These are phyloP conservation scores for Indri indri DNA, from an alignment of 2,113 vertebrate genomes.

Conservation along the genomic window DNA sequence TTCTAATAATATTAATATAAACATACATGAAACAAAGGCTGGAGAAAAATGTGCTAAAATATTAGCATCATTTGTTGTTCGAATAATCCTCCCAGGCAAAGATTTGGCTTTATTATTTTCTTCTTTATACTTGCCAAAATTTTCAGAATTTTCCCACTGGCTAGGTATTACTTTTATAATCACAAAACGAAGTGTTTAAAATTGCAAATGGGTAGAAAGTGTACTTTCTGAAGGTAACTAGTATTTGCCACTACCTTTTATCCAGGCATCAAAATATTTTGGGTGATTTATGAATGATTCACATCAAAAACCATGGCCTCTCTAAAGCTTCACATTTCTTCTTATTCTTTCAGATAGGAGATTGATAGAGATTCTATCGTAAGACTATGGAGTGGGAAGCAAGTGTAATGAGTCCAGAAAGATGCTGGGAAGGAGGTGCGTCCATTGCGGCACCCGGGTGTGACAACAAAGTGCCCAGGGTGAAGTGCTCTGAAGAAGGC, in stretches of 20 bases:
- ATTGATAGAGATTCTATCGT: background rate
- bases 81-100: background rate
- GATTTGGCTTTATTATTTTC: background rate
- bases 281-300: background rate
- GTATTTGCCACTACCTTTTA: background rate
- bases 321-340: background rate
- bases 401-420: background rate
- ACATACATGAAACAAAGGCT: background rate
- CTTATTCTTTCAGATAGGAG: background rate
- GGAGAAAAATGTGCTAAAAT: background rate
- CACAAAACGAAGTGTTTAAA: conserved; percentile 22
- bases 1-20: conserved; percentile 14
- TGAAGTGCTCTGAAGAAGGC: background rate
- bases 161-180: background rate
- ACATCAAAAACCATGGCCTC: background rate
- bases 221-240: background rate
- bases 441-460: background rate
- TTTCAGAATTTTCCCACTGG: background rate
- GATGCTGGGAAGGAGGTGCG: background rate
- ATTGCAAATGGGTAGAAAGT: background rate
- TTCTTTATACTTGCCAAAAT: background rate
- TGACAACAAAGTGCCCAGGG: background rate
- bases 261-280: background rate
- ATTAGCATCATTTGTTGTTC: background rate
- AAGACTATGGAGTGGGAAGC: background rate